phyloP scores from a whole-genome alignment of 2,113 vertebrate species.

The Platysternon megacephalum region DNA sequence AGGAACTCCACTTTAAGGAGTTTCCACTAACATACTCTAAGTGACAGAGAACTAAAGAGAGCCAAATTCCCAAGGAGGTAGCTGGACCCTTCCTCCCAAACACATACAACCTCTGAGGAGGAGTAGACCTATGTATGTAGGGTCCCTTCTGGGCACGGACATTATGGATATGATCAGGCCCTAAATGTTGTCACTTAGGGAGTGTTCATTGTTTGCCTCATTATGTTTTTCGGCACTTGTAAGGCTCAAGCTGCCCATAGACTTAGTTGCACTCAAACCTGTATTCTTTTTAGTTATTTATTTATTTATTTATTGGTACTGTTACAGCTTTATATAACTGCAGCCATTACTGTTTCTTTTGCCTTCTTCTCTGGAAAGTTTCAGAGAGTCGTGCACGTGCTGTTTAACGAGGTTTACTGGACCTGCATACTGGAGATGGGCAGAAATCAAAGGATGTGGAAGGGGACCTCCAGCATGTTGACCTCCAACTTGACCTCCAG shows the following conservation, averaged over 20 bases:
- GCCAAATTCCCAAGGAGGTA: background rate
- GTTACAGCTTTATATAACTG: conserved; percentile 63
- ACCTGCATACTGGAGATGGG: conserved; percentile 71
- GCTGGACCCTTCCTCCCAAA: background rate
- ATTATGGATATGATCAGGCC: background rate
- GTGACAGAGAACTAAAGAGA: background rate
- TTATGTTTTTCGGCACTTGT: conserved; percentile 57
- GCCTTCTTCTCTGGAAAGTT: conserved; percentile 75
- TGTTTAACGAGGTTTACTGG: conserved; percentile 75
- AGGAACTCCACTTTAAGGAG: background rate
- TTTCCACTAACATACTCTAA: background rate
- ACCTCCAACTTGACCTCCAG: conserved; percentile 72
- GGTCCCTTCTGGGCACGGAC: background rate
- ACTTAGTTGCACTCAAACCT: background rate
- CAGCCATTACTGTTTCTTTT: conserved; percentile 61
- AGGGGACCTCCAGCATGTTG: conserved; percentile 73
- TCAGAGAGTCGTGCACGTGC: conserved; percentile 71
- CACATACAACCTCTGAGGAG: background rate
- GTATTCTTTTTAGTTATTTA: background rate
- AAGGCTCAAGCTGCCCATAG: conserved; percentile 46
- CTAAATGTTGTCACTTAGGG: conserved; percentile 10
- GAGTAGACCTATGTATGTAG: background rate
- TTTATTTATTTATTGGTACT: conserved; percentile 37
- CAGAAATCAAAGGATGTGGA: conserved; percentile 76
- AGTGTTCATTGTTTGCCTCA: background rate